Conservation (phyloP, 1,140 invertebrate species). For the Zaprionus inermis region DNA sequence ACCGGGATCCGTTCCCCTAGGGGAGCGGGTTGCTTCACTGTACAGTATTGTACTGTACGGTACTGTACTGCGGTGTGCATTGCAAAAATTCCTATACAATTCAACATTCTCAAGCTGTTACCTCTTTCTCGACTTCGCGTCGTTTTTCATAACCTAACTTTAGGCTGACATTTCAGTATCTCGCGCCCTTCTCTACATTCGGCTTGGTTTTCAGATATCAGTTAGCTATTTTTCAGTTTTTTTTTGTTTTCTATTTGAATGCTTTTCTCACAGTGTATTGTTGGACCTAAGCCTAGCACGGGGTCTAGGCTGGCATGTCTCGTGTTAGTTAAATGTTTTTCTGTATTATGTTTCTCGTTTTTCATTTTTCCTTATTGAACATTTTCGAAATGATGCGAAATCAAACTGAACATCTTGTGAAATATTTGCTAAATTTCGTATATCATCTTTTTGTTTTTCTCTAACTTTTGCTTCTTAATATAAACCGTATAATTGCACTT, state of each 20-base stretch:
- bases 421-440: constrained; percentile 60
- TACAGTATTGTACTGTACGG: not conserved
- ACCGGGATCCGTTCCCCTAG: not conserved
- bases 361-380: not conserved
- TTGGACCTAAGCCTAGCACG: constrained; percentile 1
- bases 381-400: constrained; percentile 43
- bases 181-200: constrained; percentile 44
- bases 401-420: constrained; percentile 64
- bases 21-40: not conserved
- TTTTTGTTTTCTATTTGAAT: constrained; percentile 22
- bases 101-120: constrained; percentile 81
- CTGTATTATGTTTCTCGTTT: not conserved
- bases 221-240: not conserved
- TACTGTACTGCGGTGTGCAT: constrained; percentile 25
- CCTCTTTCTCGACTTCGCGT: constrained; percentile 65
- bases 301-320: constrained; percentile 21
- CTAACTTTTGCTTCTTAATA: constrained; percentile 71
- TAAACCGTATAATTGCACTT: constrained; percentile 82
- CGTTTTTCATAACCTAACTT: constrained; percentile 56
- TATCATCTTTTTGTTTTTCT: constrained; percentile 19
- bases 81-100: constrained; percentile 81
- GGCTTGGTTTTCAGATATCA: constrained; percentile 51
- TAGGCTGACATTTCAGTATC: constrained; percentile 63
- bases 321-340: constrained; percentile 28
- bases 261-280: constrained; percentile 11